These are phyloP conservation scores for Rhynchomys soricoides DNA, from an alignment of 2,113 vertebrate genomes.

Conservation along the genomic window DNA sequence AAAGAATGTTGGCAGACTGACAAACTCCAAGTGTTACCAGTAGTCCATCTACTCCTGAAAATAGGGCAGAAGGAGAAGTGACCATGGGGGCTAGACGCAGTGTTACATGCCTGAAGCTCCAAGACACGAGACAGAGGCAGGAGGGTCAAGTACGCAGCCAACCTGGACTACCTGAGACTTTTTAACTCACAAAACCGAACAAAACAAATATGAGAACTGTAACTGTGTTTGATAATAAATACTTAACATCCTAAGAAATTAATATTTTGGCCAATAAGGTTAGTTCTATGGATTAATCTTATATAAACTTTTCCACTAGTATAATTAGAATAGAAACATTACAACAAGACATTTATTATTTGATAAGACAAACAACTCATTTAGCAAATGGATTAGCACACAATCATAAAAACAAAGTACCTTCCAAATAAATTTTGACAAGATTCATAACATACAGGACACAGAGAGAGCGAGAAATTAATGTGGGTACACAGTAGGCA, in stretches of 20 bases:
- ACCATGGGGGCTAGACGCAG: neutral
- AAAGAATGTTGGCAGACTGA: neutral
- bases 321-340: conserved; percentile 32
- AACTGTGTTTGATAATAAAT: neutral
- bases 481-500: too few relatives aligned
- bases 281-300: neutral
- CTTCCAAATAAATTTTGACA: neutral
- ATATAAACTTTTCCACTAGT: neutral
- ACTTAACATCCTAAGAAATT: conserved; percentile 11
- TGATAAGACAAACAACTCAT: neutral
- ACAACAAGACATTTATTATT: neutral
- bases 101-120: neutral
- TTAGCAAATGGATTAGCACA: neutral
- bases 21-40: conserved; percentile 21
- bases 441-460: neutral
- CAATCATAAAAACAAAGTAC: neutral
- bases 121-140: too few relatives aligned
- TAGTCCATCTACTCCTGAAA: neutral
- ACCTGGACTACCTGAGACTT: neutral
- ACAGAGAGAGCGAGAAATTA: neutral
- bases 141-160: neutral
- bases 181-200: neutral
- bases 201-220: neutral
- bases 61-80: neutral
- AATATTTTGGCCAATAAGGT: neutral